These are phyloP conservation scores for Noctua pronuba DNA, from an alignment of 2,888 invertebrate species.

Conservation along the genomic window DNA sequence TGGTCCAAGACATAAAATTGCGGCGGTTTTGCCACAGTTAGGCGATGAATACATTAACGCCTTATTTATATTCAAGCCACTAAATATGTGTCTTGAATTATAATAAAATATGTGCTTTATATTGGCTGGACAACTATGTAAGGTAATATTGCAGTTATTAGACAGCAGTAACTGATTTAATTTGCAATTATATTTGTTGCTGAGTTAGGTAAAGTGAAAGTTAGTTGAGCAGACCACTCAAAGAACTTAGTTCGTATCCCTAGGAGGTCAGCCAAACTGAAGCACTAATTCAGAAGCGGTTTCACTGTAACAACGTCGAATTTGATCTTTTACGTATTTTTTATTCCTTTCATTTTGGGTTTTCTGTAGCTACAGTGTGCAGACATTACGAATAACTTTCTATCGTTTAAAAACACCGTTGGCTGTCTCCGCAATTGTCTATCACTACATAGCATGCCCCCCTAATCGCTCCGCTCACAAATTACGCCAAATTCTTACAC, in stretches of 20 bases:
- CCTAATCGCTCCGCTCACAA: slow-evolving; percentile 31
- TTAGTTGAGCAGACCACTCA: neutral
- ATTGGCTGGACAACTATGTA: slow-evolving; percentile 35
- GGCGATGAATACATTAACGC: slow-evolving; percentile 50
- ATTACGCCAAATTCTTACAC: slow-evolving; percentile 41
- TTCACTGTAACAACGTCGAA: too few species aligned
- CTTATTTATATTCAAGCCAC: slow-evolving; percentile 50
- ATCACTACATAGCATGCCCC: neutral
- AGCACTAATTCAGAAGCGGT: neutral
- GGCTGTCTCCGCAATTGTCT: neutral
- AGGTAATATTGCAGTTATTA: slow-evolving; percentile 42
- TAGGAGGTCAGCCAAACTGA: neutral
- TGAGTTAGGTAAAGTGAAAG: slow-evolving; percentile 41
- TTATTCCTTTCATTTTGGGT: too few species aligned
- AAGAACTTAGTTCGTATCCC: neutral
- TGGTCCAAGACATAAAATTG: slow-evolving; percentile 59
- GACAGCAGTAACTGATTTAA: slow-evolving; percentile 45
- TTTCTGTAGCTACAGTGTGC: neutral
- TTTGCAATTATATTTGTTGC: slow-evolving; percentile 46
- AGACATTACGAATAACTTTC: neutral
- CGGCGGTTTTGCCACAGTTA: slow-evolving; percentile 44
- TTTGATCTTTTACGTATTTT: neutral
- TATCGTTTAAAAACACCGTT: neutral
- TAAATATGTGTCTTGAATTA: slow-evolving; percentile 45
- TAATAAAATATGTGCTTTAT: slow-evolving; percentile 57